phyloP scores from a whole-genome alignment of 2,113 vertebrate species.

The Prionailurus bengalensis region DNA sequence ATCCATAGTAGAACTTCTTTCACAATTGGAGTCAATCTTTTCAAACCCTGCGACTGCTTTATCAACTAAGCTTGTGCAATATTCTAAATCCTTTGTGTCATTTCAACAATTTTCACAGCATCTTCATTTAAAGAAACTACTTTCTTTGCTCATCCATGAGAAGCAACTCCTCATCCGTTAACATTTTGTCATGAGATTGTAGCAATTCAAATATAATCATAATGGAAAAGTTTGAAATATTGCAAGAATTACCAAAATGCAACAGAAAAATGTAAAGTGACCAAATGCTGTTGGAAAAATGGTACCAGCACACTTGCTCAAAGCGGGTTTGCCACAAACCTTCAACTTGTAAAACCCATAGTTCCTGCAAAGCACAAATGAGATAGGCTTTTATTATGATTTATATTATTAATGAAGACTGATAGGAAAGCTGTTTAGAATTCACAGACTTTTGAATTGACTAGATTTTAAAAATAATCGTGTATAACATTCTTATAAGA shows the following conservation, averaged over 20 bases:
- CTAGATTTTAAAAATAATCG: not conserved
- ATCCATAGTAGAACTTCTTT: not conserved
- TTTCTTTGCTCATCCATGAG: not conserved
- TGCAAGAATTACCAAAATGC: not conserved
- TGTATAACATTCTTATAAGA: not conserved
- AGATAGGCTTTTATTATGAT: not conserved
- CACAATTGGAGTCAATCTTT: not conserved
- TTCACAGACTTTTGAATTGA: not conserved
- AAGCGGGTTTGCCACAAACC: not conserved
- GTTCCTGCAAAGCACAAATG: not conserved
- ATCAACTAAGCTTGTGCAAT: not conserved
- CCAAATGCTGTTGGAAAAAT: not conserved
- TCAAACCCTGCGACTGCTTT: not conserved
- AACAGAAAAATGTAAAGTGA: not conserved
- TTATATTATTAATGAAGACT: not conserved
- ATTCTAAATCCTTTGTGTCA: not conserved
- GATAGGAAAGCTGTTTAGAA: not conserved
- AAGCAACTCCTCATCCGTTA: not conserved
- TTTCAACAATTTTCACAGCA: not conserved
- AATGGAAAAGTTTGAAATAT: not conserved
- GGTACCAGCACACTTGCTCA: not conserved
- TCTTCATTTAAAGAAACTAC: not conserved
- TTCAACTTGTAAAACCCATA: not conserved
- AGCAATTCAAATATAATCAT: not conserved
- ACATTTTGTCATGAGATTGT: not conserved